Conservation (phyloP, 2,797 vertebrate genomes). For the Pelochelys cantorii region DNA sequence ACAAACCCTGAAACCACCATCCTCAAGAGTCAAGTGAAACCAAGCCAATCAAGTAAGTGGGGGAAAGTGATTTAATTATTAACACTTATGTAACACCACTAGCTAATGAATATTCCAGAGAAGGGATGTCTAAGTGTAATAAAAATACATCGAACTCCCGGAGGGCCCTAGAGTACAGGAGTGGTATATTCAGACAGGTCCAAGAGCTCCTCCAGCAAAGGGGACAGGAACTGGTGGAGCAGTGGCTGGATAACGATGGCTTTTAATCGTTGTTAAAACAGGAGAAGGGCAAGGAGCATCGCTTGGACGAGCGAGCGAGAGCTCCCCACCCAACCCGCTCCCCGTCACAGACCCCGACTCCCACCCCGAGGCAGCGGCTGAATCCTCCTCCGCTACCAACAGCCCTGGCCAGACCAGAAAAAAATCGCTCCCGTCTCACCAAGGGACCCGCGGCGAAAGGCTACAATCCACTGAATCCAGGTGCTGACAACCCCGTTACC, state of each 20-base stretch:
- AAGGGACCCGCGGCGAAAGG: background rate
- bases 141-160: background rate
- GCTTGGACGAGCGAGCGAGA: background rate
- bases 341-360: too few relatives aligned
- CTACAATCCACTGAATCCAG: background rate
- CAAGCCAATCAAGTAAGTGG: background rate
- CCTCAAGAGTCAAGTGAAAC: background rate
- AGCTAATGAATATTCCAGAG: background rate
- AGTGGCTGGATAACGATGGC: background rate
- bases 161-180: too few relatives aligned
- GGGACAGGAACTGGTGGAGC: too few relatives aligned
- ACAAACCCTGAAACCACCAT: background rate
- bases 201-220: background rate
- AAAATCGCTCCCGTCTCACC: background rate
- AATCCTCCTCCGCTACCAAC: background rate
- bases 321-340: background rate
- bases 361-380: too few relatives aligned
- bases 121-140: background rate
- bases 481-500: rapidly evolving
- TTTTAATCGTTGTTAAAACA: background rate
- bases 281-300: background rate
- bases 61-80: background rate
- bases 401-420: too few relatives aligned
- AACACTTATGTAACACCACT: background rate
- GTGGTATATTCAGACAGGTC: background rate